Conservation (phyloP, 2,888 invertebrate genomes). For the Sphinx pinastri region DNA sequence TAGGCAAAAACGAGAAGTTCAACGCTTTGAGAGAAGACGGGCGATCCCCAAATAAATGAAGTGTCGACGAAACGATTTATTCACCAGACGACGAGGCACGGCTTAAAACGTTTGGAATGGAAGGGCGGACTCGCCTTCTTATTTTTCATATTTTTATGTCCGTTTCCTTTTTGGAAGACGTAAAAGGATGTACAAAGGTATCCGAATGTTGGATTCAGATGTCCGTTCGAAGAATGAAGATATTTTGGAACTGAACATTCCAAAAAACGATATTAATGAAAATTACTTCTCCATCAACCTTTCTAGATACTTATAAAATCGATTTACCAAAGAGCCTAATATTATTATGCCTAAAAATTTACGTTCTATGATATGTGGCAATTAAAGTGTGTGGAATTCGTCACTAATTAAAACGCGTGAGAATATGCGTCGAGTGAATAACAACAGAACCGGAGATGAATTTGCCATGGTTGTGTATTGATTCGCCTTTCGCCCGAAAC, state of each 20-base stretch:
- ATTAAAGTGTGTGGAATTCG: background rate
- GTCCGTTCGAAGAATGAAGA: background rate
- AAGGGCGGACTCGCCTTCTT: slow-evolving; percentile 42
- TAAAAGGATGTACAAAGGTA: slow-evolving; percentile 1
- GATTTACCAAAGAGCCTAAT: background rate
- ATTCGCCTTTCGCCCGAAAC: background rate
- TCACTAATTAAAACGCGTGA: background rate
- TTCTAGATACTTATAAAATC: no score
- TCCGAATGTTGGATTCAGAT: background rate
- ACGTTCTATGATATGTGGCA: background rate
- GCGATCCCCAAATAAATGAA: slow-evolving; percentile 43
- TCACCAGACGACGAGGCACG: slow-evolving; percentile 25
- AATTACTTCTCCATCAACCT: no score
- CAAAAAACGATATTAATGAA: background rate
- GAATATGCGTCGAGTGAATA: slow-evolving; percentile 6
- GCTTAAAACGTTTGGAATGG: slow-evolving; percentile 48
- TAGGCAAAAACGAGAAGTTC: slow-evolving; percentile 45
- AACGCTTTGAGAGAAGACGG: slow-evolving; percentile 36
- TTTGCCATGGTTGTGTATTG: background rate
- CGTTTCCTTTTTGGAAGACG: slow-evolving; percentile 37
- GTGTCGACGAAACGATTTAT: slow-evolving; percentile 41
- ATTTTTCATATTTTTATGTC: slow-evolving; percentile 43
- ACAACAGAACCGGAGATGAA: background rate
- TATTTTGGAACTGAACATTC: background rate
- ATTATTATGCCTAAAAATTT: background rate